A percentile compares a stretch with the other conserved stretches of the same genome.
phyloP scores from a whole-genome alignment of 2,113 vertebrate genomes.

The Misgurnus mizolepis region DNA sequence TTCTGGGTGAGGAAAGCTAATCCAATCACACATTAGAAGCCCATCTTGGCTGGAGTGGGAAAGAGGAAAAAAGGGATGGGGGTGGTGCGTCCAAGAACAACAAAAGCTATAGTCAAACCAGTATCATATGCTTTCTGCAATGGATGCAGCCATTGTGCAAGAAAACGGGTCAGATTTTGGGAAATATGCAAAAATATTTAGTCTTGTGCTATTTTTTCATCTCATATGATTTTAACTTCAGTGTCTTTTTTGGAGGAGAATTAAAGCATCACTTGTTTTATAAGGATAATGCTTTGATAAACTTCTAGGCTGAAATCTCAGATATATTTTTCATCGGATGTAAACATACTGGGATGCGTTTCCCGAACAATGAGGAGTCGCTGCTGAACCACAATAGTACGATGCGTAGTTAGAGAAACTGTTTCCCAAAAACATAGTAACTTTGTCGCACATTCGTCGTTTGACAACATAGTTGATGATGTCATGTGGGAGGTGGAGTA shows the following conservation, averaged over 20 bases:
- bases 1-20: conserved; percentile 64
- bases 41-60: conserved; percentile 57
- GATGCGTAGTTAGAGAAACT: too few relatives aligned
- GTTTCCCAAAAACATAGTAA: too few relatives aligned
- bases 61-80: conserved; percentile 18
- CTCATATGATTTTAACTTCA: conserved; percentile 12
- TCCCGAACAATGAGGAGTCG: too few relatives aligned
- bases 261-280: neutral
- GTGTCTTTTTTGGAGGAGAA: conserved; percentile 1
- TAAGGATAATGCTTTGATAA: neutral
- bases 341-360: neutral
- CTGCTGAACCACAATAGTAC: too few relatives aligned
- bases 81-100: neutral
- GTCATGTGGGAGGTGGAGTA: too few relatives aligned
- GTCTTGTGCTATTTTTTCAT: neutral
- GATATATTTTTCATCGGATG: neutral
- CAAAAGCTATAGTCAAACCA: conserved; percentile 20
- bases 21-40: conserved; percentile 71
- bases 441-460: too few relatives aligned
- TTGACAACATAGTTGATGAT: too few relatives aligned
- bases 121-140: conserved; percentile 25
- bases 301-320: neutral
- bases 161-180: neutral
- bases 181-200: neutral
- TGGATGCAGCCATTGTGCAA: conserved; percentile 1